Evolutionary conservation across 1,140 invertebrate genomes (phyloP).

Genomic region (Cydia pomonella): DNA sequence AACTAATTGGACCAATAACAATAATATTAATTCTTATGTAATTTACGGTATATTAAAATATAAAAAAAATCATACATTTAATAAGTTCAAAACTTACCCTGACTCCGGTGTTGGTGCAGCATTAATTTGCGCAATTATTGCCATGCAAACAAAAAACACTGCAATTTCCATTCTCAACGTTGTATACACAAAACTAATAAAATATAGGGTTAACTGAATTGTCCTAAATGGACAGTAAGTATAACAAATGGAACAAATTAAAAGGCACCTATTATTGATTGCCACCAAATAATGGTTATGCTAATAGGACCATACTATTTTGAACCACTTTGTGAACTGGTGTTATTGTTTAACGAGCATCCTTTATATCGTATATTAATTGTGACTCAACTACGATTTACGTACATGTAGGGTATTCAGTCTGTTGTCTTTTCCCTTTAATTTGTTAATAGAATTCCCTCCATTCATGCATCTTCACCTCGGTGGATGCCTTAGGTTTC

Average conservation of each 20-base stretch:
- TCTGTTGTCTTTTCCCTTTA: background rate
- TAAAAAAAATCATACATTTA: too few species aligned
- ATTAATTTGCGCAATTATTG: slow-evolving; percentile 11
- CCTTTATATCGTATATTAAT: slow-evolving; percentile 22
- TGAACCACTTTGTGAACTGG: slow-evolving; percentile 27
- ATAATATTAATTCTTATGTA: too few species aligned
- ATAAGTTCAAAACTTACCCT: background rate
- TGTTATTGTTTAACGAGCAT: background rate
- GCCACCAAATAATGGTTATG: slow-evolving; percentile 28
- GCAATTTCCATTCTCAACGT: background rate
- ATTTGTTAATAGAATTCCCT: background rate
- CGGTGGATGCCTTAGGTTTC: background rate
- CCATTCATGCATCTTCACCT: background rate
- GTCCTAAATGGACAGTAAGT: background rate
- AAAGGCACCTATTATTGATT: slow-evolving; percentile 24
- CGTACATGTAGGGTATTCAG: background rate
- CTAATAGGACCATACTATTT: slow-evolving; percentile 23
- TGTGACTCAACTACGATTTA: slow-evolving; percentile 21
- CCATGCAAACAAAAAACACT: background rate
- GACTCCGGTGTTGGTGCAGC: slow-evolving; percentile 4
- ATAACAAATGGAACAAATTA: slow-evolving; percentile 18
- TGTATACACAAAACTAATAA: background rate
- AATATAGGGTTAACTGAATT: background rate
- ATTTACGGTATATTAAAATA: too few species aligned
- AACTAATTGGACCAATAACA: too few species aligned